These are phyloP conservation scores for Macrostomum cliftonense DNA, from an alignment of 2,888 invertebrate species.

Conservation along the genomic window DNA sequence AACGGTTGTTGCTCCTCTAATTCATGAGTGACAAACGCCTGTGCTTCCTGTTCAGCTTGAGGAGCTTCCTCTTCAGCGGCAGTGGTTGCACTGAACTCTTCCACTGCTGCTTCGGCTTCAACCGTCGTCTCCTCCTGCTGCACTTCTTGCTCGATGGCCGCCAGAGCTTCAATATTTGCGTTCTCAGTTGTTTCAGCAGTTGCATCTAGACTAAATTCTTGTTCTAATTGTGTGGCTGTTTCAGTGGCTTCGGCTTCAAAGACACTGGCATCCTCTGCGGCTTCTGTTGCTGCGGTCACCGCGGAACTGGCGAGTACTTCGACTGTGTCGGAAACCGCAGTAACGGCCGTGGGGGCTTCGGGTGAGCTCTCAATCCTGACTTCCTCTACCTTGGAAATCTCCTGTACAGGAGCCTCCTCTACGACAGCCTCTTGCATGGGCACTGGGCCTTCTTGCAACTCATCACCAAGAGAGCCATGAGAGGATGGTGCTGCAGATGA, in stretches of 20 bases:
- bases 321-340: too few species aligned
- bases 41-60: conserved; percentile 10
- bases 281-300: too few species aligned
- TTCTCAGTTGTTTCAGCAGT: background rate
- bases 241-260: conserved; percentile 1
- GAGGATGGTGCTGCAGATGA: conserved; percentile 35
- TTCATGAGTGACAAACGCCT: conserved; percentile 14
- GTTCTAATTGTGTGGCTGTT: conserved; percentile 1
- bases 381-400: too few species aligned
- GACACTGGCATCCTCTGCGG: background rate
- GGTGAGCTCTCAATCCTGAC: too few species aligned
- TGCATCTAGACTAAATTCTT: background rate
- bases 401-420: conserved; percentile 9
- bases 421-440: background rate
- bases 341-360: too few species aligned
- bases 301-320: too few species aligned
- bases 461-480: background rate
- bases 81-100: conserved; percentile 12
- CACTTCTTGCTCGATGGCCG: conserved; percentile 11
- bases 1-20: conserved; percentile 13
- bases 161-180: conserved; percentile 3
- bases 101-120: conserved; percentile 12
- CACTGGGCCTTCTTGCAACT: background rate
- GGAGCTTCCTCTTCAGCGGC: conserved; percentile 9
- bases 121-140: conserved; percentile 9